phyloP scores from a whole-genome alignment of 2,113 vertebrate species.

The Neolamprologus kungweensis region DNA sequence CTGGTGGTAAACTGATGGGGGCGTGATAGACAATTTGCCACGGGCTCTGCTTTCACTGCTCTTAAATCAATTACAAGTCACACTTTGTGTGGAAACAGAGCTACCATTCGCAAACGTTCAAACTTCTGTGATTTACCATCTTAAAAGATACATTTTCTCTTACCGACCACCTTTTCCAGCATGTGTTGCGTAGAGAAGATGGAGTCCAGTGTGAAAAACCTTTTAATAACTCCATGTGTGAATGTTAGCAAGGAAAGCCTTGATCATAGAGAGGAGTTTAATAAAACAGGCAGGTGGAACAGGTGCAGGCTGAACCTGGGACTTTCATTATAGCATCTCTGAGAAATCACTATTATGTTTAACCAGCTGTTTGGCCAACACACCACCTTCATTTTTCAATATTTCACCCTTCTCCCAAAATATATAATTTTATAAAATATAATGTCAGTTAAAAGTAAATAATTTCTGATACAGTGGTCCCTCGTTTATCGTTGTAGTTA shows the following conservation, averaged over 20 bases:
- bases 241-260: neutral
- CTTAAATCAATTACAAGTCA: neutral
- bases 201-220: neutral
- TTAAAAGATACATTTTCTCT: neutral
- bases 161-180: neutral
- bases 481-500: accelerated
- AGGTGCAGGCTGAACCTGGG: neutral
- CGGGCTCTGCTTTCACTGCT: neutral
- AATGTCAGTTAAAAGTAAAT: neutral
- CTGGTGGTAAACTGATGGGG: neutral
- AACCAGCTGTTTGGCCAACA: neutral
- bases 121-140: neutral
- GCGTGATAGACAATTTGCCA: neutral
- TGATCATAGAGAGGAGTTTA: neutral
- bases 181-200: neutral
- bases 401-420: neutral
- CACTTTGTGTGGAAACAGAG: neutral
- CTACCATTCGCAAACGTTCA: neutral
- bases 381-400: neutral
- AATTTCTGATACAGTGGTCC: neutral
- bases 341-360: neutral
- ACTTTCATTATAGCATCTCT: neutral
- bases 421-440: neutral
- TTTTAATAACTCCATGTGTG: neutral
- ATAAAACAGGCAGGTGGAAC: neutral